Evolutionary conservation across 2,797 vertebrate genomes (phyloP).

Genomic region (Vireo griseus): DNA sequence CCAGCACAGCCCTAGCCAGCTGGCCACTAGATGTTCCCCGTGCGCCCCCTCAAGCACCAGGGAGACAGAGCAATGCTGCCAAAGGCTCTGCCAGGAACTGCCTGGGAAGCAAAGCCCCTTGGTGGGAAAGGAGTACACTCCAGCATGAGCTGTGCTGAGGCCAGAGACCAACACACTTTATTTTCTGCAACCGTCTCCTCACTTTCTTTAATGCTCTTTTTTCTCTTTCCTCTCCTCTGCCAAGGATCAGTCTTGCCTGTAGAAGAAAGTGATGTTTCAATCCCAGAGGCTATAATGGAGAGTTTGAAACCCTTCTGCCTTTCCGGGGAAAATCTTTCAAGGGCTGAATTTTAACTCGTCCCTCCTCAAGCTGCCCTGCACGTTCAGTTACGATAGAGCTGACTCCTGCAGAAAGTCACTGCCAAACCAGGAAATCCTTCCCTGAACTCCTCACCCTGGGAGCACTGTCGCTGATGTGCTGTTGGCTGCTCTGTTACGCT

Average conservation of each 20-base stretch:
- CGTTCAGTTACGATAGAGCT: not conserved
- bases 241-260: not conserved
- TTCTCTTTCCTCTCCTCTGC: not conserved
- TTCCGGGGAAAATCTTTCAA: not conserved
- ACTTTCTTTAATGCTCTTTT: not conserved
- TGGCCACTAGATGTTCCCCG: constrained; percentile 66
- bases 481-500: not conserved
- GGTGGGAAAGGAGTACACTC: not conserved
- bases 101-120: not conserved
- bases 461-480: not conserved
- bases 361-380: not conserved
- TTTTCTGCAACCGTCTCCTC: not conserved
- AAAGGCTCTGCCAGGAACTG: not conserved
- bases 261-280: not conserved
- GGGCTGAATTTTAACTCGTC: not conserved
- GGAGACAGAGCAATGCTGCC: not conserved
- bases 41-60: not conserved
- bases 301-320: not conserved
- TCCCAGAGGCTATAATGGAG: not conserved
- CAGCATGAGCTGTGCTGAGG: not conserved
- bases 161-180: not conserved
- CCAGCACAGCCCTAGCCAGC: not conserved
- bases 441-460: constrained; percentile 21
- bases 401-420: not conserved
- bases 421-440: constrained; percentile 14